phyloP scores from a whole-genome alignment of 2,888 invertebrate genomes.

The Acronicta aceris region DNA sequence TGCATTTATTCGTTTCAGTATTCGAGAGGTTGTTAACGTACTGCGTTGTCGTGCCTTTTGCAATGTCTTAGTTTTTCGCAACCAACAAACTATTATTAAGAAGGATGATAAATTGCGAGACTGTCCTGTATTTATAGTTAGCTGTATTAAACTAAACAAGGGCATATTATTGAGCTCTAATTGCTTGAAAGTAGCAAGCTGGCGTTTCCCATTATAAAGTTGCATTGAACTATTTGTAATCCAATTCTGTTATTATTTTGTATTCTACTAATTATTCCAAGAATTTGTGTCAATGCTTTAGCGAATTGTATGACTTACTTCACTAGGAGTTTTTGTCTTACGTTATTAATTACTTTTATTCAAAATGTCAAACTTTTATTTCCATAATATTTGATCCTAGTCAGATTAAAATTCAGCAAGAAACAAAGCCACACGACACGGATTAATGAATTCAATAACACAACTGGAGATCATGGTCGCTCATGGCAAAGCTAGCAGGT shows the following conservation, averaged over 20 bases:
- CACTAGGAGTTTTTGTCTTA: too few relatives aligned
- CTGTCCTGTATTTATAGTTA: constrained; percentile 31
- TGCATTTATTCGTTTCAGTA: constrained; percentile 40
- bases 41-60: constrained; percentile 49
- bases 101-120: constrained; percentile 44
- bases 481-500: too few relatives aligned
- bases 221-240: not conserved
- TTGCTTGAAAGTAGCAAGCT: constrained; percentile 1
- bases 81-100: constrained; percentile 40
- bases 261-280: not conserved
- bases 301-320: too few relatives aligned
- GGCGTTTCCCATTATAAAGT: constrained; percentile 1
- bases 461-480: too few relatives aligned
- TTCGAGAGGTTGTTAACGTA: constrained; percentile 43
- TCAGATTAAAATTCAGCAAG: too few relatives aligned
- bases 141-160: constrained; percentile 22
- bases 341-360: too few relatives aligned
- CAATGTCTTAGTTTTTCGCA: constrained; percentile 51
- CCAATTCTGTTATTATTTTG: not conserved
- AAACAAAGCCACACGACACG: too few relatives aligned
- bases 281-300: too few relatives aligned
- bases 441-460: too few relatives aligned
- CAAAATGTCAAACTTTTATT: too few relatives aligned
- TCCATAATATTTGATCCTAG: too few relatives aligned
- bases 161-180: not conserved